Conservation (phyloP, 1,140 invertebrate genomes). For the Caligus rogercresseyi region DNA sequence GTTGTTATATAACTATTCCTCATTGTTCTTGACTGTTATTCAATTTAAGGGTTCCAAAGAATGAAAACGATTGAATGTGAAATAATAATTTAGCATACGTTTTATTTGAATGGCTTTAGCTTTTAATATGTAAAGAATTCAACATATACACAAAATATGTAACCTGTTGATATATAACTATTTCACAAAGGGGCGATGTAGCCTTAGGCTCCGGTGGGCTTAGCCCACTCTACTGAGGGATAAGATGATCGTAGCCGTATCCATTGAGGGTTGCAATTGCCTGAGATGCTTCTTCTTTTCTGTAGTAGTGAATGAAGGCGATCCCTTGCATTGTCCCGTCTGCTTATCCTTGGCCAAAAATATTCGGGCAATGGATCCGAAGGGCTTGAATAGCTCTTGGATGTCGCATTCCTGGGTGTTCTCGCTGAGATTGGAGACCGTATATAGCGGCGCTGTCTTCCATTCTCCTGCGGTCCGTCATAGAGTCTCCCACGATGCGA, state of each 20-base stretch:
- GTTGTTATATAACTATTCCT: no score
- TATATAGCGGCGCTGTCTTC: constrained; percentile 17
- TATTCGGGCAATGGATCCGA: constrained; percentile 67
- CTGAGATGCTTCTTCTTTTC: constrained; percentile 65
- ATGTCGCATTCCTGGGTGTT: constrained; percentile 85
- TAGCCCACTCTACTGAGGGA: constrained; percentile 98
- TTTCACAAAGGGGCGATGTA: no score
- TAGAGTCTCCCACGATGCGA: constrained; percentile 46
- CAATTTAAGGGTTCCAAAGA: no score
- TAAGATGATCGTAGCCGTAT: constrained; percentile 93
- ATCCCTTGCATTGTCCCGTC: constrained; percentile 26
- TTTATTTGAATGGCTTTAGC: no score
- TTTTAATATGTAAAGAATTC: no score
- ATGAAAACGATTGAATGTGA: no score
- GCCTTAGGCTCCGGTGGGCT: constrained; percentile 31
- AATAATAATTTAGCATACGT: no score
- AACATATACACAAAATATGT: no score
- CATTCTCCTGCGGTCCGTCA: constrained; percentile 33
- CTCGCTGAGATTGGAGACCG: constrained; percentile 91
- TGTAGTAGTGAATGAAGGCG: constrained; percentile 39
- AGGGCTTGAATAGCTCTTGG: constrained; percentile 80
- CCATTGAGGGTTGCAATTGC: constrained; percentile 80
- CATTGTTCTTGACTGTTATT: no score
- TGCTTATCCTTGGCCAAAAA: constrained; percentile 67
- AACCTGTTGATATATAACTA: no score